phyloP scores from a whole-genome alignment of 2,113 vertebrate species.

The Antechinus flavipes region DNA sequence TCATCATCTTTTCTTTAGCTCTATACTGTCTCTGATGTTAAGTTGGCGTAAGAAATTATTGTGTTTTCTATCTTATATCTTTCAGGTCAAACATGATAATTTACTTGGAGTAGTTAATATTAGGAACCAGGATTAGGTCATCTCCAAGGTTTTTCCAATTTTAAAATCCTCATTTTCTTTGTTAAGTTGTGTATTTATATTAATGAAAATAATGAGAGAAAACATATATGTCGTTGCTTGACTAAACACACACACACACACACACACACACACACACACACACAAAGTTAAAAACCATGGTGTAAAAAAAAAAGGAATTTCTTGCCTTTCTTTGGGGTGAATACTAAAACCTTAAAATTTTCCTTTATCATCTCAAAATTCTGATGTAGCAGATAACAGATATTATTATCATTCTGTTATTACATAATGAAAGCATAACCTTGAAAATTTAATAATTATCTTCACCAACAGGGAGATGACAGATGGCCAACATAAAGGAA shows the following conservation, averaged over 20 bases:
- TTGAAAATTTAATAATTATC: neutral
- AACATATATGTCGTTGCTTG: slow-evolving; percentile 42
- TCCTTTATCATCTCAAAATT: slow-evolving; percentile 13
- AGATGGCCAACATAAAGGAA: neutral
- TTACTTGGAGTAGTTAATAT: neutral
- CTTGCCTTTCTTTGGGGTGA: slow-evolving; percentile 43
- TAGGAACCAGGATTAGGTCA: too few relatives aligned
- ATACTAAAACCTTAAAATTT: slow-evolving; percentile 47
- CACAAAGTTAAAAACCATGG: slow-evolving; percentile 35
- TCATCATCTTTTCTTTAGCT: neutral
- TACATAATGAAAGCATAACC: neutral
- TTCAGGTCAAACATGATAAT: slow-evolving; percentile 11
- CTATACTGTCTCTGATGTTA: neutral
- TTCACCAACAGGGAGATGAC: neutral
- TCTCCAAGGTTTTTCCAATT: too few relatives aligned
- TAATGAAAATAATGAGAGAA: slow-evolving; percentile 63
- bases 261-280: slow-evolving; percentile 62
- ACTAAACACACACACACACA: slow-evolving; percentile 41
- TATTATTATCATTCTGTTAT: too few relatives aligned
- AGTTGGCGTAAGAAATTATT: neutral
- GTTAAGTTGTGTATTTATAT: slow-evolving; percentile 80
- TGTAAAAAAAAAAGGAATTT: slow-evolving; percentile 56
- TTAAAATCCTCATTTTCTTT: slow-evolving; percentile 80
- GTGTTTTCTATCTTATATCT: neutral
- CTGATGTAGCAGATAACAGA: neutral